phyloP scores from a whole-genome alignment of 1,140 invertebrate genomes.

The Orius laevigatus region DNA sequence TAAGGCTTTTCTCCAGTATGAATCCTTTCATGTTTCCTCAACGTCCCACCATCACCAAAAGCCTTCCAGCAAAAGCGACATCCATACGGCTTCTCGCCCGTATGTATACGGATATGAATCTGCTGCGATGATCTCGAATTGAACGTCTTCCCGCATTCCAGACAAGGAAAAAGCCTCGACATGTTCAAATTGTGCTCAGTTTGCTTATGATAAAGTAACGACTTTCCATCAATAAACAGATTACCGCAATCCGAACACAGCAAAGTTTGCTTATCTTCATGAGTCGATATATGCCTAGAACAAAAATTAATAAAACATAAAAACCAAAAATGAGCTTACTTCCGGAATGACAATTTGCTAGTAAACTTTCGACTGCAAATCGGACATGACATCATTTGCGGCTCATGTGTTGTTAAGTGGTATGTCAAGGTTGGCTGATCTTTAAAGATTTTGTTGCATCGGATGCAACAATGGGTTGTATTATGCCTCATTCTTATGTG shows the following conservation, averaged over 20 bases:
- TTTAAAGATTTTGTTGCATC: conserved; percentile 46
- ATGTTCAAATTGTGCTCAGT: conserved; percentile 30
- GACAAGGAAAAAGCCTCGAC: conserved; percentile 60
- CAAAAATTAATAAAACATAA: conserved; percentile 1
- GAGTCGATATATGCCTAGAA: conserved; percentile 21
- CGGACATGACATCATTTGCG: not conserved
- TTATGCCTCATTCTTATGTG: conserved; percentile 38
- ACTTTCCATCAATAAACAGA: conserved; percentile 49
- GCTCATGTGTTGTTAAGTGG: conserved; percentile 40
- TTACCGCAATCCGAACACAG: conserved; percentile 50
- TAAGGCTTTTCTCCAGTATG: conserved; percentile 94
- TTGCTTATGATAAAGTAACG: conserved; percentile 45
- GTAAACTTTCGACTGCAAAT: not conserved
- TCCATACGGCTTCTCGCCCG: conserved; percentile 68
- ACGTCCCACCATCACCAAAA: conserved; percentile 93
- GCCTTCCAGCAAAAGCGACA: conserved; percentile 97
- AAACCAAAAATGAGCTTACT: not conserved
- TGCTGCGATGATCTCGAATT: conserved; percentile 49
- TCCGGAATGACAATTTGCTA: not conserved
- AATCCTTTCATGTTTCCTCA: conserved; percentile 93
- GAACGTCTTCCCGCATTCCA: conserved; percentile 68
- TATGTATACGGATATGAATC: conserved; percentile 79
- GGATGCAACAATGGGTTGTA: conserved; percentile 32
- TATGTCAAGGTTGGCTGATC: conserved; percentile 47
- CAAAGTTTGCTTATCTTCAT: conserved; percentile 18